A percentile compares a stretch with the other conserved stretches of the same genome.
phyloP scores from a whole-genome alignment of 2,113 vertebrate genomes.

The Diphyllodes magnificus region DNA sequence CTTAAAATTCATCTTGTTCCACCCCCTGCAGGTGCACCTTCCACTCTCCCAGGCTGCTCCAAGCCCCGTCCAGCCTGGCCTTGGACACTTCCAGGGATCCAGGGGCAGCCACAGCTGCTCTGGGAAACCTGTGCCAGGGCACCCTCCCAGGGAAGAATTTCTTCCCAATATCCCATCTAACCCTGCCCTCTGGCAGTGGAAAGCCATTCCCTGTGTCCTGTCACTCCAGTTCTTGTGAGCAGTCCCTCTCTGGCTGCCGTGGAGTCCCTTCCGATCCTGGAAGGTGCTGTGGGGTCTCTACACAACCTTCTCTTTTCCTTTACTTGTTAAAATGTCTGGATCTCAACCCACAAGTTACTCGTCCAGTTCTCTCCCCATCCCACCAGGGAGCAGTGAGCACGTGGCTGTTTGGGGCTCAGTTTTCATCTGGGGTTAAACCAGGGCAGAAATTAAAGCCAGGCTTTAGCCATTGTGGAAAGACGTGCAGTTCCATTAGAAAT shows the following conservation, averaged over 20 bases:
- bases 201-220: background rate
- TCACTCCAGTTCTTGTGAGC: background rate
- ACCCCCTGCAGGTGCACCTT: background rate
- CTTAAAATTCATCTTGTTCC: background rate
- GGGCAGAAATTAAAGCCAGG: background rate
- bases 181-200: background rate
- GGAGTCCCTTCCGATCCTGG: background rate
- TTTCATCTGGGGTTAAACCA: background rate
- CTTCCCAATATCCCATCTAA: accelerated
- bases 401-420: background rate
- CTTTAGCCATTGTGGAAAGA: background rate
- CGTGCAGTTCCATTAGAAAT: background rate
- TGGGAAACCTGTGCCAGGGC: background rate
- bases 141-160: accelerated
- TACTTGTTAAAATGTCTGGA: background rate
- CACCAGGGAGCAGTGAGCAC: background rate
- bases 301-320: background rate
- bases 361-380: background rate
- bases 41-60: accelerated
- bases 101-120: background rate
- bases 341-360: accelerated
- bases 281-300: background rate
- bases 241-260: background rate
- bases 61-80: accelerated
- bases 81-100: background rate